Conservation (phyloP, 2,888 invertebrate genomes). For the Eristalinus sepulchralis region DNA sequence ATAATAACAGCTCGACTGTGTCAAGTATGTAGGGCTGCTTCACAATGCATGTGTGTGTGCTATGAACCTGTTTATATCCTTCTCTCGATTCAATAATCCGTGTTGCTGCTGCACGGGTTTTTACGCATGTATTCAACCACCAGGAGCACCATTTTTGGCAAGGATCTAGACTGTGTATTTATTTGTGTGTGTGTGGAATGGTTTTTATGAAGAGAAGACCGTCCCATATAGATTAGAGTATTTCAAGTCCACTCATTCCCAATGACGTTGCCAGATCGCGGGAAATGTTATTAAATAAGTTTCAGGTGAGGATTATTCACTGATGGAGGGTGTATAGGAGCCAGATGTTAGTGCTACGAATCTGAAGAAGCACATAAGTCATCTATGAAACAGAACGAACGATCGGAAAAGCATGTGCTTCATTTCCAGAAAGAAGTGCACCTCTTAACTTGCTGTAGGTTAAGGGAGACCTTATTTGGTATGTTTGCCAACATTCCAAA, state of each 20-base stretch:
- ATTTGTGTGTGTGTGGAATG: not conserved
- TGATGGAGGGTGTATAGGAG: too few species aligned
- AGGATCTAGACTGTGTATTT: constrained; percentile 1
- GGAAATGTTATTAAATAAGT: not conserved
- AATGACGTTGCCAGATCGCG: not conserved
- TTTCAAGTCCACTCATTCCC: not conserved
- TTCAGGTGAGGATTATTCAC: not conserved
- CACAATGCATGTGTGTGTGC: constrained; percentile 22
- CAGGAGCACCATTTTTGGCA: not conserved
- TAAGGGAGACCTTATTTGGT: too few species aligned
- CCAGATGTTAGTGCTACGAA: too few species aligned
- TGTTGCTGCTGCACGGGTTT: not conserved
- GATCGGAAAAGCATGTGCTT: too few species aligned
- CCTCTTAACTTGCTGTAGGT: too few species aligned
- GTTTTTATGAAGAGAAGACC: not conserved
- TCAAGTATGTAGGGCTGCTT: constrained; percentile 51
- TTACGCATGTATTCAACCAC: constrained; percentile 30
- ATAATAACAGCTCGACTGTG: constrained; percentile 55
- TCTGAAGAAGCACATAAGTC: too few species aligned
- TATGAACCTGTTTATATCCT: constrained; percentile 8
- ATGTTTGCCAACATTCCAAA: too few species aligned
- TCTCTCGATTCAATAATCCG: not conserved
- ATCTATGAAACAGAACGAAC: too few species aligned
- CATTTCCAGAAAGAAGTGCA: too few species aligned
- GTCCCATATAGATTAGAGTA: not conserved